phyloP scores from a whole-genome alignment of 2,888 invertebrate species.

The Ectropis crepuscularia region DNA sequence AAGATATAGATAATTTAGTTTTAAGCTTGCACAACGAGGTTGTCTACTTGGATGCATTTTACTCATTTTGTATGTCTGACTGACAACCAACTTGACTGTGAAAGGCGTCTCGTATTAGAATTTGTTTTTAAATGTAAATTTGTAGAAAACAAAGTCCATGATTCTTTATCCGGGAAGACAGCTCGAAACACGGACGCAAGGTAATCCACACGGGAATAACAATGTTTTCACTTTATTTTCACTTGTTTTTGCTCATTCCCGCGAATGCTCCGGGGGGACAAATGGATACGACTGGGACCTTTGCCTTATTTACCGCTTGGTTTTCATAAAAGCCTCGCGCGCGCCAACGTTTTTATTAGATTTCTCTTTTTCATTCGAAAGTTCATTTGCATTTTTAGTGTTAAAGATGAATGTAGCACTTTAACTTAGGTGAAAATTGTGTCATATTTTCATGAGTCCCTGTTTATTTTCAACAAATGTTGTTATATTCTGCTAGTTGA shows the following conservation, averaged over 20 bases:
- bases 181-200: constrained; percentile 64
- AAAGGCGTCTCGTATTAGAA: not conserved
- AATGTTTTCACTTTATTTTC: constrained; percentile 79
- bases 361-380: constrained; percentile 42
- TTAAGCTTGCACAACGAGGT: too few species aligned
- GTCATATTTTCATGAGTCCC: not conserved
- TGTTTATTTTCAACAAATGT: too few species aligned
- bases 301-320: constrained; percentile 65
- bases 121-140: constrained; percentile 51
- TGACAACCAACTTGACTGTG: not conserved
- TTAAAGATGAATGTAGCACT: constrained; percentile 12
- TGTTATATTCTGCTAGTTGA: constrained; percentile 4
- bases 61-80: too few species aligned
- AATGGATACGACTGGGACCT: constrained; percentile 67
- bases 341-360: constrained; percentile 52
- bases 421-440: constrained; percentile 5
- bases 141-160: constrained; percentile 57
- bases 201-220: constrained; percentile 78
- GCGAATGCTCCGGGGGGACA: constrained; percentile 67
- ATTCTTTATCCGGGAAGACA: constrained; percentile 59
- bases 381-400: constrained; percentile 44
- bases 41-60: too few species aligned
- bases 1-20: too few species aligned
- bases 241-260: constrained; percentile 75
- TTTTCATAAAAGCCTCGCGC: constrained; percentile 56